Evolutionary conservation across 53 echinoderm and acorn worm species (phyloP).

Genomic region (Zoroaster sp.): DNA sequence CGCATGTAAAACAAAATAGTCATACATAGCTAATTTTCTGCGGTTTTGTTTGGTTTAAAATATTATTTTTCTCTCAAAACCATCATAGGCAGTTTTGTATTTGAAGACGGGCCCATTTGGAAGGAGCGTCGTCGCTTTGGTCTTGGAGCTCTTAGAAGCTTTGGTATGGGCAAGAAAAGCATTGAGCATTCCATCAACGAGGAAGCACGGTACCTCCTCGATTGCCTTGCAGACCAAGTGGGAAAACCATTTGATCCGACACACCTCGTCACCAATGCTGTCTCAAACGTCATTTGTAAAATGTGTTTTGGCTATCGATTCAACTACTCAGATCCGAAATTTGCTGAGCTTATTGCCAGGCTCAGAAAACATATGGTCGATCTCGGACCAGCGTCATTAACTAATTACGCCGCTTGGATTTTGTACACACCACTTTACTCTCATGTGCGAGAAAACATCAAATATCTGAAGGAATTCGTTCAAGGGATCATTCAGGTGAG

Average conservation of each 20-base stretch:
- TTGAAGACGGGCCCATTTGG: too few relatives aligned
- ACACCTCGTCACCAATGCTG: slow-evolving; percentile 48
- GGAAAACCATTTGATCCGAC: slow-evolving; percentile 60
- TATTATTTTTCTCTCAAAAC: too few relatives aligned
- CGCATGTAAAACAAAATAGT: too few relatives aligned
- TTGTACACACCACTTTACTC: background rate
- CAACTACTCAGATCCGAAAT: slow-evolving; percentile 13
- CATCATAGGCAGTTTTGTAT: too few relatives aligned
- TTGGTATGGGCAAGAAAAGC: slow-evolving; percentile 85
- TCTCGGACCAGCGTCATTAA: background rate
- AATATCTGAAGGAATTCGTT: background rate
- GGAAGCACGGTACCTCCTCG: slow-evolving; percentile 61
- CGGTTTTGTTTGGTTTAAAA: too few relatives aligned
- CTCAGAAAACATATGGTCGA: background rate
- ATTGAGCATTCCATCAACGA: slow-evolving; percentile 76
- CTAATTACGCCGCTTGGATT: background rate
- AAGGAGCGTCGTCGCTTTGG: slow-evolving; percentile 81
- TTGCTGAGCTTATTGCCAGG: background rate
- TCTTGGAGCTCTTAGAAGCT: slow-evolving; percentile 71
- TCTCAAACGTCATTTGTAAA: slow-evolving; percentile 75
- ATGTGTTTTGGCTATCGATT: slow-evolving; percentile 68
- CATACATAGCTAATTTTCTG: too few relatives aligned
- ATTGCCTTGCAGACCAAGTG: slow-evolving; percentile 21
- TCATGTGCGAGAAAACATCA: background rate
- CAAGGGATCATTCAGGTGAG: background rate